Conservation (phyloP, 2,113 vertebrate species). For the Ophiodon elongatus region DNA sequence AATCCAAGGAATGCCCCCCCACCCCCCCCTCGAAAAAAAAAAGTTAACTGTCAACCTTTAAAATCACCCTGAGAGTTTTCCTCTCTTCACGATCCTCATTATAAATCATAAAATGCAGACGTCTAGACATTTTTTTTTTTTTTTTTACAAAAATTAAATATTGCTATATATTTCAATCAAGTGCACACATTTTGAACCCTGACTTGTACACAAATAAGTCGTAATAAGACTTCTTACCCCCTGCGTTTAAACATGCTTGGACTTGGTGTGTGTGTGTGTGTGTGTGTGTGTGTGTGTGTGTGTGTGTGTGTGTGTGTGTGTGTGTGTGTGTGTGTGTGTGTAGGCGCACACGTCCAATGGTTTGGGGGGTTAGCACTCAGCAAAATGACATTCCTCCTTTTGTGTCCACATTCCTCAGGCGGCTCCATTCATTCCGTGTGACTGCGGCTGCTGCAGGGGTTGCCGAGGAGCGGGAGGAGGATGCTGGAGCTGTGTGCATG, state of each 20-base stretch:
- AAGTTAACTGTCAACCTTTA: not conserved
- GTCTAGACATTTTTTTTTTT: not conserved
- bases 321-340: constrained; percentile 55
- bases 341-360: constrained; percentile 23
- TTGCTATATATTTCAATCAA: not conserved
- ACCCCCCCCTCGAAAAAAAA: not conserved
- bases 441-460: constrained; percentile 77
- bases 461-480: constrained; percentile 75
- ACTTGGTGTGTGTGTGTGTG: constrained; percentile 50
- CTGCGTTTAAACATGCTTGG: constrained; percentile 73
- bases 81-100: not conserved
- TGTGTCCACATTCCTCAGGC: constrained; percentile 86
- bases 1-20: not conserved
- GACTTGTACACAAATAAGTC: constrained; percentile 27
- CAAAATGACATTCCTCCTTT: constrained; percentile 86
- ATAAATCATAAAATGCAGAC: not conserved
- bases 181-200: not conserved
- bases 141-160: not conserved
- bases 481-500: constrained; percentile 74
- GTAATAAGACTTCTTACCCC: constrained; percentile 56
- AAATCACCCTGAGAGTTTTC: not conserved
- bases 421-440: constrained; percentile 83
- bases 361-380: constrained; percentile 74
- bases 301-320: constrained; percentile 40
- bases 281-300: constrained; percentile 54